Evolutionary conservation across 2,113 vertebrate genomes (phyloP), one percentile per base, ranked within the genome.

Genomic region (Neodontobutis hainanensis): DNA sequence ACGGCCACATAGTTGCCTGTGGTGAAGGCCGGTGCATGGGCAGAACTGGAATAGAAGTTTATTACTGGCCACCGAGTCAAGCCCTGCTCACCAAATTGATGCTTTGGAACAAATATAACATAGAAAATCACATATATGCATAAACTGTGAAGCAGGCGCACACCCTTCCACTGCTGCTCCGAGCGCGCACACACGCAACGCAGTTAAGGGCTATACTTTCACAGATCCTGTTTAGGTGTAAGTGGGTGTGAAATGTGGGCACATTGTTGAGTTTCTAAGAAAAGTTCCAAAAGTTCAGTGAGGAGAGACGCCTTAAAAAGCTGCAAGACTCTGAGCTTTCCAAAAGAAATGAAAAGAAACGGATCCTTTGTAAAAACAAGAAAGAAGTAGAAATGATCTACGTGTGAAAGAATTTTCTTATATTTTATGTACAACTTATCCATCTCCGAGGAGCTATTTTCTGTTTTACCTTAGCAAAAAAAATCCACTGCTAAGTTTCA

Each of bases 11-110:
- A 81, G 70, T 80, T 87, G 76, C 61, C 70, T 88, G 90, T 57
- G 88, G 89, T 87, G 67, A 73, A 52, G 63, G 60, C 68, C 73
- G 58, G 61, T 70, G 87, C 79, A 75, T 61, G 55, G 77, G 77
- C 70, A 80, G 78, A 62, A 70, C 85, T 80, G 83, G 83, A 91
- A 90, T 90, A 90, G 88, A 88, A 61, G 80, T 86, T 90, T 89
- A 91, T 91, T 86, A 87, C 88, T 87, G 81, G 85, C 86, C 82
- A 86, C 73, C 80, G 79, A 87, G 86, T 82, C 69, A 57, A 89
- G 78, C 82, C 74, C 70, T 76, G 75, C 81, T 83, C 73, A 69
- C 72, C 69, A 91, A 90, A 89, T 87, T 86, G 87, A 86, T 87
- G 65, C 84, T 71, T 81, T 87, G 84, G 56, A 85, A 71, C 88